These are phyloP conservation scores for Osmoderma eremita DNA, from an alignment of 2,888 invertebrate species.

Conservation along the genomic window DNA sequence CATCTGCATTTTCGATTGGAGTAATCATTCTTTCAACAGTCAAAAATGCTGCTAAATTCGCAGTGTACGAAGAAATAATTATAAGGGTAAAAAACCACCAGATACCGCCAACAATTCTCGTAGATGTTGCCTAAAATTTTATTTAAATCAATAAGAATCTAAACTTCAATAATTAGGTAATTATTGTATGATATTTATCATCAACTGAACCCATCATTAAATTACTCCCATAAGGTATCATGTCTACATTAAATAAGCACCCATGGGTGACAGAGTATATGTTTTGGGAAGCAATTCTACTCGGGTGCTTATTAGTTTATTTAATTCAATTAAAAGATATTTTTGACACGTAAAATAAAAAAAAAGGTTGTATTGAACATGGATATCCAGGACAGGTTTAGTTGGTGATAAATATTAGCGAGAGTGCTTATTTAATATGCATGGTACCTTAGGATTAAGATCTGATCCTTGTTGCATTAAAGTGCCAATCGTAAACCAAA, in stretches of 20 bases:
- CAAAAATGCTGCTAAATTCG: conserved; percentile 96
- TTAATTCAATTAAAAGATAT: not conserved
- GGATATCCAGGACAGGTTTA: conserved; percentile 33
- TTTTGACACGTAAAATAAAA: conserved; percentile 1
- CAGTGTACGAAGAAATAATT: conserved; percentile 98
- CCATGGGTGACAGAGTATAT: not conserved
- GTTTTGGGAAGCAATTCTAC: too few species aligned
- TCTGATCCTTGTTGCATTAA: conserved; percentile 94
- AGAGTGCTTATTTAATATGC: conserved; percentile 44
- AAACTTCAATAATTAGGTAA: not conserved
- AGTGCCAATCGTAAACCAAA: conserved; percentile 97
- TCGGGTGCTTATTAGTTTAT: conserved; percentile 31
- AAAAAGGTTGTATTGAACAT: conserved; percentile 14
- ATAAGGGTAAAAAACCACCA: conserved; percentile 99
- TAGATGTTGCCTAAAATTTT: conserved; percentile 80
- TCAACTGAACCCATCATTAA: conserved; percentile 41
- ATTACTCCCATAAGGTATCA: conserved; percentile 36
- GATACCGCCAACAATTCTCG: conserved; percentile 94
- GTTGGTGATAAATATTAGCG: conserved; percentile 40
- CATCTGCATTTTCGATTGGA: conserved; percentile 95
- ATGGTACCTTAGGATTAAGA: conserved; percentile 86
- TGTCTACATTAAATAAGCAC: conserved; percentile 40
- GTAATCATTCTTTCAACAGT: conserved; percentile 97
- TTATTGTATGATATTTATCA: conserved; percentile 28
- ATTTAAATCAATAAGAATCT: not conserved